A percentile compares a stretch with the other conserved stretches of the same genome.
Evolutionary conservation across 2,888 invertebrate genomes (phyloP).

Genomic region (Glaucopsyche alexis): DNA sequence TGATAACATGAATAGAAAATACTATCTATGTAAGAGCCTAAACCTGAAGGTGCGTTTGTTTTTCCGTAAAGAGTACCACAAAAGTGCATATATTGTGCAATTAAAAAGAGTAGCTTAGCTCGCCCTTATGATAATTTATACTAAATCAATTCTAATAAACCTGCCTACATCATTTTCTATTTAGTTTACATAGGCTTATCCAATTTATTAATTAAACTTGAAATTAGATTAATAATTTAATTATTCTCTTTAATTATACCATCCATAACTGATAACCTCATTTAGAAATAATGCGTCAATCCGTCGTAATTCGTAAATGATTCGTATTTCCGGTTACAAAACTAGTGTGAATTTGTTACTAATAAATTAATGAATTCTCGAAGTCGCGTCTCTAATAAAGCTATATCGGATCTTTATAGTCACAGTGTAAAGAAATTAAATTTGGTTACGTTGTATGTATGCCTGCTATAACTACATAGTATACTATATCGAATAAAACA

Average conservation of each 20-base stretch:
- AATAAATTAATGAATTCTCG: neutral
- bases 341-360: neutral
- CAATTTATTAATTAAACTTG: neutral
- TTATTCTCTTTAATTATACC: neutral
- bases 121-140: no score
- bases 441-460: neutral
- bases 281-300: neutral
- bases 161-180: no score
- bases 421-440: neutral
- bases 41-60: no score
- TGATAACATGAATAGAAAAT: no score
- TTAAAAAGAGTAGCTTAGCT: no score
- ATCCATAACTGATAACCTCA: neutral
- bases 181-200: no score
- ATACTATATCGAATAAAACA: no score
- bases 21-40: no score
- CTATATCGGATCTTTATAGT: neutral
- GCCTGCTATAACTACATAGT: no score
- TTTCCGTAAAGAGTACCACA: no score
- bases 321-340: slow-evolving; percentile 17
- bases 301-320: neutral
- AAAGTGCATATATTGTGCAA: no score
- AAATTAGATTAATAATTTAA: neutral
- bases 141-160: no score
- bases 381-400: neutral